Evolutionary conservation across 2,113 vertebrate species (phyloP), one percentile per base, ranked within the genome.

Genomic region (Arothron firmamentum): DNA sequence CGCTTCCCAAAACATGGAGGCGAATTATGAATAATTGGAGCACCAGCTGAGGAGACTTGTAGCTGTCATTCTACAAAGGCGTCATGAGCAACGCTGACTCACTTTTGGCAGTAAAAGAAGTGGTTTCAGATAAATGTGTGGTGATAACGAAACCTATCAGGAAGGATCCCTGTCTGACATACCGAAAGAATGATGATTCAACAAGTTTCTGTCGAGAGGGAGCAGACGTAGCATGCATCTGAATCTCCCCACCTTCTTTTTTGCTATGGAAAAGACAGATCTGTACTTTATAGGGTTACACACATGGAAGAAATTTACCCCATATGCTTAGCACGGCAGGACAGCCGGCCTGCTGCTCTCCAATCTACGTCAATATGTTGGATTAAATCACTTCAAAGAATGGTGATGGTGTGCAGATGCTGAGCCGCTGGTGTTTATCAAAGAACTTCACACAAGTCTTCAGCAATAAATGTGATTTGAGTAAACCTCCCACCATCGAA

Each of bases 251-350:
- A 63, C 78, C 75, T 73, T 56, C 34, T 12, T n/a, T 58, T 65
- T 78, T 72, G 74, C 67, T 55, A 69, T 76, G 81, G 74, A 82
- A 86, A 84, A 84, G 57, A 53, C 73, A 63, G 77, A 82, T 85
- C 79, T 78, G 67, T 48, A 75, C 82, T 78, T 86, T 85, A 82
- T 65, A 85, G 74, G 65, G 61, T 69, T 82, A 79, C 74, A 83
- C 86, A 89, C 79, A 87, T 87, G 86, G 84, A 89, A 88, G 65
- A 70, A 23, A 88, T 89, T 87, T 84, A 63, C 41, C 62, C 78
- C 86, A 84, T 85, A 79, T 87, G 86, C 82, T 83, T 61, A 79
- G 73, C 82, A 77, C 79, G 85, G 81, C 85, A 76, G 77, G 75
- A 83, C 76, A 76, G 82, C 79, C 81, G 80, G 82, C 79, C 25